These are phyloP conservation scores for Leptinotarsa lineolata DNA, from an alignment of 1,140 invertebrate genomes.

Conservation along the genomic window DNA sequence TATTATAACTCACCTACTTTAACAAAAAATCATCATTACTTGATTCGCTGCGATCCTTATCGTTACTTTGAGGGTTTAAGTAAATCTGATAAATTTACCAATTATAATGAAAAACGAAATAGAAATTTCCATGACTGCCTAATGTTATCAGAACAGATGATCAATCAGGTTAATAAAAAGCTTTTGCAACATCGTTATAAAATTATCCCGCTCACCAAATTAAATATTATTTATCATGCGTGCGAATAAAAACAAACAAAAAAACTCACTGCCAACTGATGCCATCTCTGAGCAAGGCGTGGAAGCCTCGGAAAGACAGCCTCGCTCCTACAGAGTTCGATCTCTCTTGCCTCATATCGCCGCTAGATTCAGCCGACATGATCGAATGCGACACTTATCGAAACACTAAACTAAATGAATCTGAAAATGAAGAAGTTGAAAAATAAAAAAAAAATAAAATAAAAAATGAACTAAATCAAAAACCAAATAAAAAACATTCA, in stretches of 20 bases:
- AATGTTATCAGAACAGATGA: no score
- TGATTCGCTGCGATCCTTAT: no score
- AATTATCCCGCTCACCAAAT: conserved; percentile 2
- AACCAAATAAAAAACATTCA: conserved; percentile 2
- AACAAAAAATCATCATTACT: no score
- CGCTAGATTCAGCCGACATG: conserved; percentile 50
- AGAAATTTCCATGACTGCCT: no score
- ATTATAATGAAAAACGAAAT: no score
- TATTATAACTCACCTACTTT: no score
- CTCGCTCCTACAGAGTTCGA: conserved; percentile 51
- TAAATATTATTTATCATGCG: neutral
- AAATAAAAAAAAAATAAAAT: conserved; percentile 16
- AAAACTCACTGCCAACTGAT: conserved; percentile 50
- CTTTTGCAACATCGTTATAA: no score
- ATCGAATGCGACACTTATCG: neutral
- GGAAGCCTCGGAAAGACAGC: conserved; percentile 48
- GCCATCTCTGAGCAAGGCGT: conserved; percentile 49
- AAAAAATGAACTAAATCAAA: conserved; percentile 19
- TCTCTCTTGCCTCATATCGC: conserved; percentile 44
- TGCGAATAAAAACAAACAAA: conserved; percentile 16
- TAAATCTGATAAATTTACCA: no score
- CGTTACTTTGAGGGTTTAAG: no score
- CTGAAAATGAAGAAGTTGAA: conserved; percentile 8
- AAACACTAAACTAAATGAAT: conserved; percentile 13
- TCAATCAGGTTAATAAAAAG: no score